A percentile compares a stretch with the other conserved stretches of the same genome.
Conservation (phyloP, 2,888 invertebrate genomes). For the Agrilus cyanescens region DNA sequence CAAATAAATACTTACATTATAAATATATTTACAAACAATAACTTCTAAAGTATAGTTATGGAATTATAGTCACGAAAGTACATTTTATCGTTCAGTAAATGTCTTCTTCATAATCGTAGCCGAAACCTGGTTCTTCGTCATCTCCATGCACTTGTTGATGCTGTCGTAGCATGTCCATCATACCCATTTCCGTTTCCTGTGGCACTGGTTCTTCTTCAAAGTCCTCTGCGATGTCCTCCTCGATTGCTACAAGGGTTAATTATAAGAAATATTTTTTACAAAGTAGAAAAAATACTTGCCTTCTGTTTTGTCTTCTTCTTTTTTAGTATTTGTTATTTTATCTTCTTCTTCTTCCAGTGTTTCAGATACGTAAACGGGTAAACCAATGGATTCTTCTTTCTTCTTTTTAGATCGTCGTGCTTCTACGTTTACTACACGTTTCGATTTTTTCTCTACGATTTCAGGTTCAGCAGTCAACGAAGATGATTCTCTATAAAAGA, state of each 20-base stretch:
- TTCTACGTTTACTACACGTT: no score
- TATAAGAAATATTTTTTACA: background rate
- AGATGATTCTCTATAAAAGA: background rate
- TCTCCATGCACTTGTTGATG: slow-evolving; percentile 53
- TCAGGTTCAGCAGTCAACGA: background rate
- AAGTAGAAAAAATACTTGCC: background rate
- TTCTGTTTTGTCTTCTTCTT: background rate
- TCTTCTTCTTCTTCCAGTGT: slow-evolving; percentile 3
- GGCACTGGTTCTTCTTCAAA: slow-evolving; percentile 28
- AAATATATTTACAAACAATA: no score
- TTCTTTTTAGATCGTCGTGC: background rate
- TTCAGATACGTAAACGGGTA: background rate
- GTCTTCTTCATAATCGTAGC: slow-evolving; percentile 50
- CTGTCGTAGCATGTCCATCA: slow-evolving; percentile 35
- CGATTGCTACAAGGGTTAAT: slow-evolving; percentile 16
- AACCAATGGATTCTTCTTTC: background rate
- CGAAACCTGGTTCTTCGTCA: slow-evolving; percentile 42
- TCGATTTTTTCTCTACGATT: background rate
- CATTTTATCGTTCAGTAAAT: slow-evolving; percentile 38
- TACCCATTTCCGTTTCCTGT: slow-evolving; percentile 29
- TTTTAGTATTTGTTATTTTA: slow-evolving; percentile 1
- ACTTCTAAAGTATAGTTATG: background rate
- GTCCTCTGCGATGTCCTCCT: slow-evolving; percentile 30
- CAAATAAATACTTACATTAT: no score
- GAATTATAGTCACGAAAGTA: slow-evolving; percentile 1